Base-by-base conservation (phyloP, 2,113 vertebrate genomes). In the Sphaerodactylus townsendi region DNA sequence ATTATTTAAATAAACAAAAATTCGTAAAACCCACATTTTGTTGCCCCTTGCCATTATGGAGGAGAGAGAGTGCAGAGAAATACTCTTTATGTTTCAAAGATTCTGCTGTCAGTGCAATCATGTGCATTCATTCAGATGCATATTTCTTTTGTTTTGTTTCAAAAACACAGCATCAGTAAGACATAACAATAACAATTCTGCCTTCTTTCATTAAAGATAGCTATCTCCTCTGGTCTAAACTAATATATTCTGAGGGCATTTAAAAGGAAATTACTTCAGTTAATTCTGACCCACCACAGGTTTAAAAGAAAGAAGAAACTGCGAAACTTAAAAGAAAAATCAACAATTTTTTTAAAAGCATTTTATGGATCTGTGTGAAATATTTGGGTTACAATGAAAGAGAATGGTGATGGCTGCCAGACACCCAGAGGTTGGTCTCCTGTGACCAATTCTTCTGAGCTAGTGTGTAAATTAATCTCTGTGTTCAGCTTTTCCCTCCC, bases 351-450 rank as follows among this genome's bases (percentile, higher is more conserved):
- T n/a, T n/a, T 95, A 94, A 92, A 94, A 91, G 85, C 94, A 92
- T 96, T 97, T 96, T 96, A 95, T 94, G 93, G 94, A 86, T 86
- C 92, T 89, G 89, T 83, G 86, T 93, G 95, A 96, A 94, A 94
- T 93, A 92, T 94, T 93, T 95, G 92, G 91, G 87, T 95, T 95
- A 95, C 95, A 86, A 88, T 95, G 93, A 98, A 97, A 96, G 94
- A 96, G 93, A 95, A 96, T 88, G 88, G 90, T 91, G 90, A 92
- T 70, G 70, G 48, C 82, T 92, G 92, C 93, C 95, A 93, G 94
- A 94, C 92, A 94, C 86, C 85, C 92, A 87, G 86, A 95, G 93
- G 89, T 92, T 94, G 90, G 76, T 94, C 94, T 94, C 90, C 89
- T 88, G 91, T 93, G 92, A 93, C 90, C 87, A 92, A 92, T 95